Percentiles rank a stretch among this genome's conserved stretches.
These are phyloP conservation scores for Stenodema calcarata DNA, from an alignment of 2,888 invertebrate genomes.

Conservation along the genomic window DNA sequence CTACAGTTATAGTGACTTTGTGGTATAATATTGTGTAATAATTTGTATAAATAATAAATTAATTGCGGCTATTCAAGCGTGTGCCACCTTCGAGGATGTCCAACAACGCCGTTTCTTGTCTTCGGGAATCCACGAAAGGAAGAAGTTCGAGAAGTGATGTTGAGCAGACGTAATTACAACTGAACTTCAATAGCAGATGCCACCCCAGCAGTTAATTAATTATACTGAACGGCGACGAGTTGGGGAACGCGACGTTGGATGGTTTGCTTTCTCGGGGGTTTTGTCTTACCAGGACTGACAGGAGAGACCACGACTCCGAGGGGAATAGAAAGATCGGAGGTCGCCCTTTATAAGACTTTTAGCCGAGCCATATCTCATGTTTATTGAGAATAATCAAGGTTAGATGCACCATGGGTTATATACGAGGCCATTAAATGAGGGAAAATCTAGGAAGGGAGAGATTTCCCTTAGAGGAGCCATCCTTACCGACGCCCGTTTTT, in stretches of 20 bases:
- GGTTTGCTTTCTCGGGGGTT: neutral
- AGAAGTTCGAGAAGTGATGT: too few species aligned
- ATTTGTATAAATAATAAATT: too few species aligned
- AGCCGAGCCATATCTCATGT: slow-evolving; percentile 38
- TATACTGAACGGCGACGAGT: too few species aligned
- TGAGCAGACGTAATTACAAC: too few species aligned
- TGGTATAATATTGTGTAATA: too few species aligned
- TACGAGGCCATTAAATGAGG: slow-evolving; percentile 37
- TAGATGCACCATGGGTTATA: slow-evolving; percentile 28
- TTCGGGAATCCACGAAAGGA: too few species aligned
- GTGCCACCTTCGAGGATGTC: too few species aligned
- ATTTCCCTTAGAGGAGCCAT: neutral
- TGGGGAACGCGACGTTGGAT: neutral
- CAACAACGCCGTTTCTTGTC: too few species aligned
- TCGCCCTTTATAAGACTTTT: slow-evolving; percentile 6
- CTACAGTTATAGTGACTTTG: too few species aligned
- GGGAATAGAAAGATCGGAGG: neutral
- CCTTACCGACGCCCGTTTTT: neutral
- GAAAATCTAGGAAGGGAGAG: slow-evolving; percentile 1
- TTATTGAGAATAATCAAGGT: slow-evolving; percentile 48
- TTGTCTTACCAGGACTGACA: neutral
- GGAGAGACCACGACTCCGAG: neutral
- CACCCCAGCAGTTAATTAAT: too few species aligned
- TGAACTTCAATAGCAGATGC: too few species aligned
- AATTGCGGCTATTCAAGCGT: too few species aligned